Conservation (phyloP, 2,113 vertebrate genomes). For the Aplodontia rufa region DNA sequence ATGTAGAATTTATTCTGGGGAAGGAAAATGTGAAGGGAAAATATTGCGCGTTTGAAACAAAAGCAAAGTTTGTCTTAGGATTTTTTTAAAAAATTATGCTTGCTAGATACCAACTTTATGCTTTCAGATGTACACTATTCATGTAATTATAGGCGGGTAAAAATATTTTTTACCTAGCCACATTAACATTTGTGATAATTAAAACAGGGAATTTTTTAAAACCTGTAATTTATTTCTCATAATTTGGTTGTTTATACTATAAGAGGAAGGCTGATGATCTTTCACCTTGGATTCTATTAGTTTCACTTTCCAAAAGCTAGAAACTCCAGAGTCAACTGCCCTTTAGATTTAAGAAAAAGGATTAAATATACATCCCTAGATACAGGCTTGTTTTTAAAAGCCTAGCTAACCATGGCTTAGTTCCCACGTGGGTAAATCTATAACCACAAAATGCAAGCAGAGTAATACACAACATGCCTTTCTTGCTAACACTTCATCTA, state of each 20-base stretch:
- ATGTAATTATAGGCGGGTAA: constrained; percentile 62
- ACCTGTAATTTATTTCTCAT: constrained; percentile 66
- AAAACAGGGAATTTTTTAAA: constrained; percentile 42
- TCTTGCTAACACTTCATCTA: constrained; percentile 2
- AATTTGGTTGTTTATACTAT: constrained; percentile 45
- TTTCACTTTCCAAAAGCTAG: constrained; percentile 74
- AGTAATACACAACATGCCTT: neutral
- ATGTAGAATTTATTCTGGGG: neutral
- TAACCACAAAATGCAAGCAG: neutral
- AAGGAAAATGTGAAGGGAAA: neutral
- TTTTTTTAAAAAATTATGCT: neutral
- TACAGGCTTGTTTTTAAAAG: constrained; percentile 7
- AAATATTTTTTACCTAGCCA: constrained; percentile 66
- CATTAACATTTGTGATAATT: constrained; percentile 56
- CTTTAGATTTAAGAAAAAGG: constrained; percentile 48
- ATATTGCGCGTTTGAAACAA: constrained; percentile 30
- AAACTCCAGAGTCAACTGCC: neutral
- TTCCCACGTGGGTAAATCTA: neutral
- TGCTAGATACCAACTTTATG: constrained; percentile 41
- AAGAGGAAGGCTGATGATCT: constrained; percentile 55
- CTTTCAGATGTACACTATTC: constrained; percentile 36
- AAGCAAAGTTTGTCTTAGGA: constrained; percentile 52
- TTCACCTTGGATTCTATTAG: constrained; percentile 65
- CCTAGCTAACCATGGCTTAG: neutral
- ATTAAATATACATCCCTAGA: neutral